Base-by-base conservation (phyloP, 2,113 vertebrate genomes). In the Elaphurus davidianus region DNA sequence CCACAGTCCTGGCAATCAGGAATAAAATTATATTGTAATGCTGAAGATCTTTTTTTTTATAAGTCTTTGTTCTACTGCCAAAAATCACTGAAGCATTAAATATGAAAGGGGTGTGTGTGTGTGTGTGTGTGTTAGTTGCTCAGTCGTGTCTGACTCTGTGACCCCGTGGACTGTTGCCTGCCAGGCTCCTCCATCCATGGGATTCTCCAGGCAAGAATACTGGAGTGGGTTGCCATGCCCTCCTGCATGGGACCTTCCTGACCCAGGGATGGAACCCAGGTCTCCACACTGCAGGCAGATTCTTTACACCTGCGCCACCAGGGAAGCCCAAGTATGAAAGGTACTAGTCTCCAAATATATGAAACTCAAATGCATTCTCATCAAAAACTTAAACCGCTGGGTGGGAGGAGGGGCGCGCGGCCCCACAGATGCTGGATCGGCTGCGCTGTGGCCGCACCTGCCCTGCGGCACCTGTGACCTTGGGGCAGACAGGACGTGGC, bases 401-500 rank as follows among this genome's bases (percentile, higher is more conserved):
- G 40, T 45, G 62, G 21, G 50, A 3, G 28, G 21, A 40, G 1
- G 7, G 17, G 28, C 0, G 0, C 0, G 0, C 84, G 86, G 96
- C 94, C 89, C 97, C 55, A 28, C 15, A 5, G 0, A 28, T 27
- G 71, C 71, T 33, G 96, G 97, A 91, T 40, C 62, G 9, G 95
- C 90, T 30, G 92, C 98, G 97, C 98, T 97, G 55, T 98, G 84
- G 92, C 59, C 90, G 86, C 98, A 62, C 83, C 98, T 92, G 30
- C 71, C 45, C 95, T 98, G 98, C 97, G 90, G 98, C 47, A 90
- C 98, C 94, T 98, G 98, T 98, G 98, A 98, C 98, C 62, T 89
- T 15, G 55, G 98, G 99, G 99, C 98, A 40, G 9, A 99, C 97
- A 99, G 95, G 27, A 96, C 98, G 59, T 79, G 98, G 98, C 98